Evolutionary conservation across 2,888 invertebrate genomes (phyloP).

Genomic region (Eupithecia exiguata): DNA sequence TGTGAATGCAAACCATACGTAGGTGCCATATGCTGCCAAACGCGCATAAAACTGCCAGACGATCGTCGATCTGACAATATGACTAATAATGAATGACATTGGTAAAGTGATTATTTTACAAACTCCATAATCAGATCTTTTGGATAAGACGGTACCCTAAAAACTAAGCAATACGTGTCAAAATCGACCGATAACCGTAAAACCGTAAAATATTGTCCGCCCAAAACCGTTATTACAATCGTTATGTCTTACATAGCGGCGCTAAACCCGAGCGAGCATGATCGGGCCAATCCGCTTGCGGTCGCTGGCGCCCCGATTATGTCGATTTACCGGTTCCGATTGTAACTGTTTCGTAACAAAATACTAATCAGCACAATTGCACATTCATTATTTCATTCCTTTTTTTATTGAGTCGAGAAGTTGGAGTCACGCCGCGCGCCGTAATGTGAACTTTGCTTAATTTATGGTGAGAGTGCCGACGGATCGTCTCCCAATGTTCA

Average conservation of each 20-base stretch:
- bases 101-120: not conserved
- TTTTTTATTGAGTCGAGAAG: no score
- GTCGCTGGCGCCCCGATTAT: conserved; percentile 51
- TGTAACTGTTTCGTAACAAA: conserved; percentile 26
- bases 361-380: conserved; percentile 40
- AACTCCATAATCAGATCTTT: not conserved
- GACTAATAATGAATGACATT: not conserved
- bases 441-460: no score
- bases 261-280: conserved; percentile 48
- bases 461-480: no score
- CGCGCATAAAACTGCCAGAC: not conserved
- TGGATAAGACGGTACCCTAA: not conserved
- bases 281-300: conserved; percentile 59
- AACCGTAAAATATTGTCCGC: conserved; percentile 11
- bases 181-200: conserved; percentile 2
- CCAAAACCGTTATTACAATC: conserved; percentile 11
- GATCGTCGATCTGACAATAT: not conserved
- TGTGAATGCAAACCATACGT: not conserved
- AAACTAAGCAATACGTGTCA: not conserved
- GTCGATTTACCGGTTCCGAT: conserved; percentile 44
- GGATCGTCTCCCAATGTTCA: no score
- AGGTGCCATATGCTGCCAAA: no score
- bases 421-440: no score
- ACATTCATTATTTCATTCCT: conserved; percentile 55
- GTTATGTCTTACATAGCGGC: conserved; percentile 23